Conservation (phyloP, 1,140 invertebrate species). For the Penaeus vannamei region DNA sequence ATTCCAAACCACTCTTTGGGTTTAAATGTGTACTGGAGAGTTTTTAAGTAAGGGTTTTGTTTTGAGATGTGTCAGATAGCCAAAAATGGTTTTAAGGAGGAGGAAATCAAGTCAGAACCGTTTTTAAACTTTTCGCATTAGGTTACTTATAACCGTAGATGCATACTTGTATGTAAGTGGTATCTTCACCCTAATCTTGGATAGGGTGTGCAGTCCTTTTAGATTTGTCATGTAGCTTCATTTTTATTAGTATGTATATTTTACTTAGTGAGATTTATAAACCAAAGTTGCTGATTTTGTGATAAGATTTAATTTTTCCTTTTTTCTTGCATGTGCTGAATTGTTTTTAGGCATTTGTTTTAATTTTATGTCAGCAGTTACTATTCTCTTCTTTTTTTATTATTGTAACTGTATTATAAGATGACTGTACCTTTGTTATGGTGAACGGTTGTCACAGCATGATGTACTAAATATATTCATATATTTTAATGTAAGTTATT, state of each 20-base stretch:
- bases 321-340: background rate
- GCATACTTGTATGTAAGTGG: too few species aligned
- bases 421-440: constrained; percentile 4
- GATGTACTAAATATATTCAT: background rate
- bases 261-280: constrained; percentile 36
- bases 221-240: background rate
- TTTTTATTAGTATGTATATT: background rate
- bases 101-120: too few species aligned
- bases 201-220: background rate
- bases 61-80: too few species aligned
- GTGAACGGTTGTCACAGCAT: background rate
- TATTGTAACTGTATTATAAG: constrained; percentile 8
- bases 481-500: constrained; percentile 9
- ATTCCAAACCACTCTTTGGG: too few species aligned
- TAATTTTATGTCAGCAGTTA: background rate
- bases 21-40: too few species aligned
- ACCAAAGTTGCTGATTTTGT: constrained; percentile 39
- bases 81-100: too few species aligned
- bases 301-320: constrained; percentile 3
- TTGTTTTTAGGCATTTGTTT: background rate
- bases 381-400: background rate
- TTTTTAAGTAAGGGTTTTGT: too few species aligned
- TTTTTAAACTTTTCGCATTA: too few species aligned
- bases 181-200: background rate
- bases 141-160: too few species aligned